Evolutionary conservation across 2,797 vertebrate species (phyloP).

Genomic region (Hybognathus amarus): DNA sequence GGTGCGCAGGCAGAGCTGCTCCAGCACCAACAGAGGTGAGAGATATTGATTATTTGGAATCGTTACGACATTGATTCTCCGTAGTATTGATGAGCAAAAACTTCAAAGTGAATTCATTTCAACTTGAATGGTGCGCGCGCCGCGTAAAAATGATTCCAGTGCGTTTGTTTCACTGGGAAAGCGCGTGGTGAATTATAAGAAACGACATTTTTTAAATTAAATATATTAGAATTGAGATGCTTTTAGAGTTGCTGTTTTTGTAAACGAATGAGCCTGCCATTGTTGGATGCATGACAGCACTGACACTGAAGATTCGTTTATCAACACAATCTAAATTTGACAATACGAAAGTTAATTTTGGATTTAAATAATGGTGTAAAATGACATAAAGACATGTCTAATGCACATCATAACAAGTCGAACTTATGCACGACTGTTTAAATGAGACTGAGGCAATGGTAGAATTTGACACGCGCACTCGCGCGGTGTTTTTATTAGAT

Average conservation of each 20-base stretch:
- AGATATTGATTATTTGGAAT: constrained; percentile 49
- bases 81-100: constrained; percentile 67
- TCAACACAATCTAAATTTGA: background rate
- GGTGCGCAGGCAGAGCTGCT: constrained; percentile 91
- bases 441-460: constrained; percentile 20
- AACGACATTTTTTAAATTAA: background rate
- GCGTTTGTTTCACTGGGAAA: background rate
- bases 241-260: constrained; percentile 27
- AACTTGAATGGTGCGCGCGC: constrained; percentile 49
- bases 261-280: constrained; percentile 71
- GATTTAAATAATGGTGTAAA: background rate
- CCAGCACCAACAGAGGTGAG: constrained; percentile 90
- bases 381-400: background rate
- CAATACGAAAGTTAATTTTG: background rate
- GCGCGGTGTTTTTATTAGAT: background rate
- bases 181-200: background rate
- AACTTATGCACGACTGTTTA: constrained; percentile 69
- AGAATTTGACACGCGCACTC: background rate
- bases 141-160: background rate
- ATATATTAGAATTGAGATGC: constrained; percentile 1
- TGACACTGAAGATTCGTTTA: background rate
- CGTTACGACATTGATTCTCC: constrained; percentile 48
- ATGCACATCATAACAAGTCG: constrained; percentile 53
- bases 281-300: constrained; percentile 43
- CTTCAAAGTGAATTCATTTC: constrained; percentile 74